These are phyloP conservation scores for Rhea pennata DNA, from an alignment of 2,113 vertebrate genomes.

Conservation along the genomic window DNA sequence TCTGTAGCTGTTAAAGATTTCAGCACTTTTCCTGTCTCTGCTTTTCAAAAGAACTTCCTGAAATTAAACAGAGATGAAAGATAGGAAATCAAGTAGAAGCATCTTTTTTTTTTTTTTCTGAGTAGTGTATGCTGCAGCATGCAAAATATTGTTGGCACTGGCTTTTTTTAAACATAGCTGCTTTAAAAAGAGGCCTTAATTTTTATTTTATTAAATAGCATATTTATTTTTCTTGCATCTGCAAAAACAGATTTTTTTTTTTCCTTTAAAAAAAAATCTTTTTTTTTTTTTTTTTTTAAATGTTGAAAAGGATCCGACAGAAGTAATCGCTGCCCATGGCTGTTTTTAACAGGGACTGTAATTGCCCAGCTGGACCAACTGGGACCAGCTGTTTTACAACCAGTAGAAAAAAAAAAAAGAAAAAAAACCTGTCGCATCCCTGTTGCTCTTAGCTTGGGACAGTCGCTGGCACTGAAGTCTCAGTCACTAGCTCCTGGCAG, in stretches of 20 bases:
- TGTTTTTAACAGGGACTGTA: background rate
- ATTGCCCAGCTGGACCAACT: background rate
- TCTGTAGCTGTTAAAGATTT: background rate
- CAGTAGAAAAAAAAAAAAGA: background rate
- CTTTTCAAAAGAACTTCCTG: background rate
- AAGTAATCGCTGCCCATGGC: background rate
- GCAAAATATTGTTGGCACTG: background rate
- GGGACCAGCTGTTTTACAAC: background rate
- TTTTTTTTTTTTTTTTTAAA: background rate
- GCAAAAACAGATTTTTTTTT: conserved; percentile 32
- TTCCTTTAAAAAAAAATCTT: background rate
- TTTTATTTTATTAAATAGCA: conserved; percentile 48
- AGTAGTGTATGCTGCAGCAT: background rate
- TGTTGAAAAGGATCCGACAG: background rate
- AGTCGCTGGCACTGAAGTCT: background rate
- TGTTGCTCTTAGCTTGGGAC: background rate
- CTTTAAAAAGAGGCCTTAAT: conserved; percentile 57
- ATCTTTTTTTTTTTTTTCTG: background rate
- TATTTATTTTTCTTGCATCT: conserved; percentile 18
- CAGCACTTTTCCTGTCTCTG: background rate
- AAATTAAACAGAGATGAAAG: background rate
- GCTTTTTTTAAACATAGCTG: conserved; percentile 38
- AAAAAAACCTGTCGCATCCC: background rate
- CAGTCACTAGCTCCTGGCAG: background rate
- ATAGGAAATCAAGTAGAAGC: background rate